Evolutionary conservation across 2,888 invertebrate species (phyloP).

Genomic region (Oligia strigilis): DNA sequence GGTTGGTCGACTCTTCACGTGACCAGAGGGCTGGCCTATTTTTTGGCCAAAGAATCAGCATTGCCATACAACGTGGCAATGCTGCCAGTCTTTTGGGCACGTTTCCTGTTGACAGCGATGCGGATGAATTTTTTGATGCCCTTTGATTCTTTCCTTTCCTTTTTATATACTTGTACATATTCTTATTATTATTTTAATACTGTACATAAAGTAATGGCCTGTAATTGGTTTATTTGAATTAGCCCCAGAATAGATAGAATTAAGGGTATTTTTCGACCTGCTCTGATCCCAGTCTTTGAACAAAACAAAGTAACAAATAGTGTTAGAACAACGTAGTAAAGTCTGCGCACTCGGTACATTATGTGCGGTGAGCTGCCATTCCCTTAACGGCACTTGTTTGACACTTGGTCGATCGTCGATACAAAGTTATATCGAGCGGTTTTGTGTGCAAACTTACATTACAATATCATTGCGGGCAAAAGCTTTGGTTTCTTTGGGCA

Average conservation of each 20-base stretch:
- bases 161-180: too few species aligned
- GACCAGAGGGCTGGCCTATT: too few species aligned
- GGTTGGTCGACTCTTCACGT: too few species aligned
- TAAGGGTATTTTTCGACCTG: neutral
- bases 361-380: conserved; percentile 13
- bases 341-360: neutral
- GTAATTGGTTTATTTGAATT: too few species aligned
- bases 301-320: neutral
- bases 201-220: too few species aligned
- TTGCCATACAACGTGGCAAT: too few species aligned
- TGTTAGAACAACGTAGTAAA: conserved; percentile 8
- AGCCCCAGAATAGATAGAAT: neutral
- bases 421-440: conserved; percentile 16
- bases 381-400: conserved; percentile 31
- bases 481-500: neutral
- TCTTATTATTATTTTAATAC: too few species aligned
- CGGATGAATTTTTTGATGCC: too few species aligned
- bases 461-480: neutral
- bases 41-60: too few species aligned
- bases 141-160: too few species aligned
- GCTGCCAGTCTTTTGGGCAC: too few species aligned
- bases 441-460: conserved; percentile 4
- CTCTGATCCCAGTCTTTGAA: neutral
- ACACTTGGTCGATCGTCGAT: conserved; percentile 32
- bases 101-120: too few species aligned